Base-by-base conservation (phyloP, 2,888 invertebrate genomes). In the Rambutsinella grinnellia region DNA sequence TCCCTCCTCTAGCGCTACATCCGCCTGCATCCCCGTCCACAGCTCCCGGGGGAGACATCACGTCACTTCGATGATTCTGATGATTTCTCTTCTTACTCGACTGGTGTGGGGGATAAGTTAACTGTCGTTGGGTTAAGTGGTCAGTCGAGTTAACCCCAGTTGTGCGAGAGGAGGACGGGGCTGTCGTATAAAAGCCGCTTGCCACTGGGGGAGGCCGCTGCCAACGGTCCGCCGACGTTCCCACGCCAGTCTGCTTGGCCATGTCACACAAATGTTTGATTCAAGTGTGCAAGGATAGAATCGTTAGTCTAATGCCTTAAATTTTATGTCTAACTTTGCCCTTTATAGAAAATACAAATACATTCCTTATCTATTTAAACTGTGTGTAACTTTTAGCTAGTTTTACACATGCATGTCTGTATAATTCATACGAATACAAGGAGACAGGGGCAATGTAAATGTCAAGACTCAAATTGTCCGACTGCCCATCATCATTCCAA, bases 41-140 rank as follows among this genome's bases (percentile, higher is more conserved):
- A 24, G 67, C 49, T 60, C 80, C 78, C 3, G 76, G 76, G 23
- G 79, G 79, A 57, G 79, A 79, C 79, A 71, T 76, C 19, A 72
- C 60, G 8, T 68, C 76, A 58, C 76, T 75, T 47, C 79, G 76
- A 69, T 72, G 71, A 72, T 68, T 70, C 47, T 69, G 58, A 15
- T 75, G 62, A 47, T 60, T 61, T 46, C 69, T 49, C 58, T 76
- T 79, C 44, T 79, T 79, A 19, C 71, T 75, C 15, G 75, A 66
- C 58, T 71, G 79, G 49, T 77, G 77, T 19, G 77, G 77, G 3
- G 77, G 77, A 44, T 77, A 77, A 6, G 77, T 77, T 54, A 76
- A 57, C 51, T 76, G 76, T 23, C 71, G 66, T 15, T 75, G 75
- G 68, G 61, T 57, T 46, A 51, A 28, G 74, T 76, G 70, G 44